Conservation (phyloP, 2,888 invertebrate species). For the Agonum fuliginosum region DNA sequence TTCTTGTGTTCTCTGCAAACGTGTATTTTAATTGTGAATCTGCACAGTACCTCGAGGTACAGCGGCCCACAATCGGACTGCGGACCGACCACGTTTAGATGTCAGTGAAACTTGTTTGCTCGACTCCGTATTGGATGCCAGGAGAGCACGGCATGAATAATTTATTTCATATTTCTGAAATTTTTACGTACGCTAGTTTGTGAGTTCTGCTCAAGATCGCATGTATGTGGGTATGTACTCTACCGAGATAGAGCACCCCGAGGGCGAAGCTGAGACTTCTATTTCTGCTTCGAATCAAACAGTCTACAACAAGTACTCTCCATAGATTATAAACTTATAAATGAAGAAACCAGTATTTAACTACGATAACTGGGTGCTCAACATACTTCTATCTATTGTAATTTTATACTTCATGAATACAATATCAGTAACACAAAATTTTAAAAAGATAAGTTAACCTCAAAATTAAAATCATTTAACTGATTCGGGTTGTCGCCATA, state of each 20-base stretch:
- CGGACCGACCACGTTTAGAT: neutral
- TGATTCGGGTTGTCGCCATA: too few relatives aligned
- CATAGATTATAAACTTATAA: too few relatives aligned
- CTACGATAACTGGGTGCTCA: too few relatives aligned
- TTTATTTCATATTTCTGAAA: slow-evolving; percentile 66
- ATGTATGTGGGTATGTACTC: slow-evolving; percentile 50
- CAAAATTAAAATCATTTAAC: too few relatives aligned
- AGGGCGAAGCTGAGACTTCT: neutral
- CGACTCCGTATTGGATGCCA: slow-evolving; percentile 56
- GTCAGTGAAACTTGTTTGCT: neutral
- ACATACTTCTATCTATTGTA: too few relatives aligned
- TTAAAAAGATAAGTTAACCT: too few relatives aligned
- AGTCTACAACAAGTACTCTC: neutral
- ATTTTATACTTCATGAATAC: too few relatives aligned
- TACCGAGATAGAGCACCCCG: slow-evolving; percentile 39
- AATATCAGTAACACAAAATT: neutral
- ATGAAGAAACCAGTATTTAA: too few relatives aligned
- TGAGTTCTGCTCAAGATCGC: slow-evolving; percentile 35
- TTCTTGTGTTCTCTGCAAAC: slow-evolving; percentile 62
- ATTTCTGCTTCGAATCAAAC: neutral
- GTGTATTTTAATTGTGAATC: slow-evolving; percentile 66
- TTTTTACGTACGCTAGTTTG: slow-evolving; percentile 60
- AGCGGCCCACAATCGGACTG: slow-evolving; percentile 55
- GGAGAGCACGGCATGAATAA: slow-evolving; percentile 64
- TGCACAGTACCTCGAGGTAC: slow-evolving; percentile 61